These are phyloP conservation scores for Eledona agricola DNA, from an alignment of 2,888 invertebrate genomes.

Conservation along the genomic window DNA sequence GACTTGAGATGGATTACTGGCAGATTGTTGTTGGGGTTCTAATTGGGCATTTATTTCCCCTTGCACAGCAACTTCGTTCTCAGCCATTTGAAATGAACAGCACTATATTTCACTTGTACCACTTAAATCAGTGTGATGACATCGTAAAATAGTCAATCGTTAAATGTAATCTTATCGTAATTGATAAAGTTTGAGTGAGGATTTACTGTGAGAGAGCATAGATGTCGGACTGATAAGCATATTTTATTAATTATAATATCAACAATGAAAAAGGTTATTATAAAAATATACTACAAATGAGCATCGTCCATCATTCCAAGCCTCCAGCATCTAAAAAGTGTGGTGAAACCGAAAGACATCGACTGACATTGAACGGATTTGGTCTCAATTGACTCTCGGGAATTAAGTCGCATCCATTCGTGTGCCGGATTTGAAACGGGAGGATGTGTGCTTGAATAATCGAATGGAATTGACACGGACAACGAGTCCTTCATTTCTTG, in stretches of 20 bases:
- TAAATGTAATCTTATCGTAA: constrained; percentile 11
- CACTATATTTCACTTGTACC: too few species aligned
- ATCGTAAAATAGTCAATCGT: too few species aligned
- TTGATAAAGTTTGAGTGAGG: too few species aligned
- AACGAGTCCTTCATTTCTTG: too few species aligned
- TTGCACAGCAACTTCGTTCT: too few species aligned
- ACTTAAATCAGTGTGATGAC: too few species aligned
- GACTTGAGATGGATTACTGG: background rate
- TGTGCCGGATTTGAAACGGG: background rate
- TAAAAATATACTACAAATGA: constrained; percentile 39
- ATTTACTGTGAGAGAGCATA: too few species aligned
- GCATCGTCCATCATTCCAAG: constrained; percentile 26
- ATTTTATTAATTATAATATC: constrained; percentile 36
- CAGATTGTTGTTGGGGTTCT: constrained; percentile 1
- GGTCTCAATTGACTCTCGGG: background rate
- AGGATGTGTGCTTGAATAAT: constrained; percentile 4
- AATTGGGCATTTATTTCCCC: background rate
- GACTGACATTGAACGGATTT: constrained; percentile 18
- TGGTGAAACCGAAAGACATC: constrained; percentile 24
- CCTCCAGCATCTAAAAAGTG: constrained; percentile 5
- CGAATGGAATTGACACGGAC: constrained; percentile 8
- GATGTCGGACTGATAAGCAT: constrained; percentile 33
- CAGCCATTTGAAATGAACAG: too few species aligned
- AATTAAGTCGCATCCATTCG: constrained; percentile 5
- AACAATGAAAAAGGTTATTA: constrained; percentile 41